Base-by-base conservation (phyloP, 2,888 invertebrate species). In the Strigamia crassipes region DNA sequence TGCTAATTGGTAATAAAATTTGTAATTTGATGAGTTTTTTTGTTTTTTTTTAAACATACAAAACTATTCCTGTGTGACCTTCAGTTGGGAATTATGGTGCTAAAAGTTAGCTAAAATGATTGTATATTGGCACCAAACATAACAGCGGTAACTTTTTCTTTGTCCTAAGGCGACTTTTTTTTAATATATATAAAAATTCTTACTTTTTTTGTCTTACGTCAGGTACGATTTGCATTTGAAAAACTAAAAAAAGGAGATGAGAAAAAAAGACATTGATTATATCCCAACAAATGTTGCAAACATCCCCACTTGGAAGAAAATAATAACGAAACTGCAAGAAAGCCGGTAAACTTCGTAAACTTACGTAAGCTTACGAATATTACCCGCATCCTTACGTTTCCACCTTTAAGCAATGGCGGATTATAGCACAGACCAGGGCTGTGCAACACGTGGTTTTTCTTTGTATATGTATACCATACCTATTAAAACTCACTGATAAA, bases 161-260 rank as follows among this genome's bases (percentile, higher is more conserved):
- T 56, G 56, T 56, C 56, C 56, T 56, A 56, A 56, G 56, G 56
- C 56, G 56, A 56, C 56, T 56, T 56, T 56, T 56, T 56, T 56
- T 56, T 56, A 56, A 56, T 56, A 56, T 56, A 56, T 56, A 56
- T 56, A 56, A 56, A 56, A 56, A 56, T 56, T 56, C 56, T 56
- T 56, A 56, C 56, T 56, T 18, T 56, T 56, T 56, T 56, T 56
- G 56, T 77, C 38, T 77, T 79, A 41, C 10, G 38, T 79, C 79
- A 79, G 79, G 79, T 79, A 79, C 79, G 42, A 79, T 79, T 79
- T 79, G 79, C 79, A 79, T 79, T 79, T 79, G 56, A 56, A 56
- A 56, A 56, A 56, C 18, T 56, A 56, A 56, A 56, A 56, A 56
- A 56, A 18, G 56, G 56, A 56, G 1, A 56, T 0, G n/a, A 56